Evolutionary conservation across 2,113 vertebrate genomes (phyloP).

Genomic region (Pipa parva): DNA sequence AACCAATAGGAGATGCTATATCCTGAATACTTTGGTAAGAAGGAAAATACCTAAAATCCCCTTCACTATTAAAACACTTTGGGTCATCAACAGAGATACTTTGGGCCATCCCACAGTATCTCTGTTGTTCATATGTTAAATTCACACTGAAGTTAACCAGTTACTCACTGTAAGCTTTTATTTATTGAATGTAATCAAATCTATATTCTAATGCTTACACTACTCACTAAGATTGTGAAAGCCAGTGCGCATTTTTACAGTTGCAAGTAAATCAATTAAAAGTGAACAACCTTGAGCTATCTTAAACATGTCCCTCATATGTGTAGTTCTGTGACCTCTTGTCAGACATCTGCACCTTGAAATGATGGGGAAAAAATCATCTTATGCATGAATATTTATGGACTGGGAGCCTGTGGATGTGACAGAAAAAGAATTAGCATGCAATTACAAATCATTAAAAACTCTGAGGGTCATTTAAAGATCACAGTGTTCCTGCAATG

Average conservation of each 20-base stretch:
- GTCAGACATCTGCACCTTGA: not conserved
- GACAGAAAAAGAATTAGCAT: slow-evolving; percentile 14
- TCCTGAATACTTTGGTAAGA: too few species aligned
- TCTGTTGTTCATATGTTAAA: too few species aligned
- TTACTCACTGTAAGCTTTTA: too few species aligned
- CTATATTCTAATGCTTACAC: not conserved
- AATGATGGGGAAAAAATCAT: not conserved
- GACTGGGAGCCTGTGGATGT: slow-evolving; percentile 9
- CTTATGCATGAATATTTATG: slow-evolving; percentile 30
- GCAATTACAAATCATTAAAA: slow-evolving; percentile 32
- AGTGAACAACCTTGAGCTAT: slow-evolving; percentile 24
- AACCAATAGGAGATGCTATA: too few species aligned
- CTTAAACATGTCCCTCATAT: slow-evolving; percentile 16
- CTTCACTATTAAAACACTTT: too few species aligned
- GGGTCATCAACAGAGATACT: too few species aligned
- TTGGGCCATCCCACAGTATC: too few species aligned
- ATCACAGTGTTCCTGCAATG: slow-evolving; percentile 14
- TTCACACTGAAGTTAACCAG: too few species aligned
- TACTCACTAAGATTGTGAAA: not conserved
- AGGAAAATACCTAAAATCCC: too few species aligned
- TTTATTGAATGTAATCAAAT: not conserved
- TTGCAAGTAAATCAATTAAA: slow-evolving; percentile 15
- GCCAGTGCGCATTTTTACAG: slow-evolving; percentile 3
- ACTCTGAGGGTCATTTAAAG: slow-evolving; percentile 21
- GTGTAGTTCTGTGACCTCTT: slow-evolving; percentile 14